Conservation (phyloP, 53 echinoderm and acorn worm genomes). For the Apostichopus leukothele region DNA sequence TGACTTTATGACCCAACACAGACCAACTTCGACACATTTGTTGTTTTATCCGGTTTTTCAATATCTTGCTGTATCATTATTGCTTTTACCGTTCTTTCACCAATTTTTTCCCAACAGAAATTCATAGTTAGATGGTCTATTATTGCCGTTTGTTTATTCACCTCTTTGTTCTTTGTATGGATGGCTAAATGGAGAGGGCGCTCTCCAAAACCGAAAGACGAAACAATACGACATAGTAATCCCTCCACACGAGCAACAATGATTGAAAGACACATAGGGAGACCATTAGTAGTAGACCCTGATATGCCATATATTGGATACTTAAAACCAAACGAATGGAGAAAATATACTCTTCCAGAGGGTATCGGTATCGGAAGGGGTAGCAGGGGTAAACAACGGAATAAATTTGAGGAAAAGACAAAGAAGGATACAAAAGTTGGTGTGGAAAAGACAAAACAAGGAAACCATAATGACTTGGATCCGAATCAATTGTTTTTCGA, state of each 20-base stretch:
- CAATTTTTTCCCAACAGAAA: background rate
- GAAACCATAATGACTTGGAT: background rate
- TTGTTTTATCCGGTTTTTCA: background rate
- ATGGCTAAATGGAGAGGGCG: background rate
- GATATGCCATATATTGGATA: slow-evolving; percentile 52
- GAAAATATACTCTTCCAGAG: slow-evolving; percentile 27
- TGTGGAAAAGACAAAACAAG: background rate
- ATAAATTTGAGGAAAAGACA: background rate
- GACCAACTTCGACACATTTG: background rate
- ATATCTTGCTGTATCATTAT: background rate
- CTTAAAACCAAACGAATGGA: slow-evolving; percentile 32
- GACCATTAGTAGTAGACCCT: slow-evolving; percentile 34
- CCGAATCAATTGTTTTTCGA: slow-evolving; percentile 30
- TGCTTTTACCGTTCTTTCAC: background rate
- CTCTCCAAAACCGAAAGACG: background rate
- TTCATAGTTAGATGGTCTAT: slow-evolving; percentile 20
- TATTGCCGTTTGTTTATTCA: background rate
- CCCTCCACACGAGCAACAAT: slow-evolving; percentile 8
- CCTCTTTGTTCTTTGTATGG: background rate
- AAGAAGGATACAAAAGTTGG: background rate
- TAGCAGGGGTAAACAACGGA: slow-evolving; percentile 26
- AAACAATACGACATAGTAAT: background rate
- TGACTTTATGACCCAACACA: no score
- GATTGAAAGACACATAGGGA: slow-evolving; percentile 34
- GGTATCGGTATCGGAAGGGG: slow-evolving; percentile 15